Evolutionary conservation across 2,797 vertebrate species (phyloP), one percentile per base, ranked within the genome.

Genomic region (Oophaga sylvatica): DNA sequence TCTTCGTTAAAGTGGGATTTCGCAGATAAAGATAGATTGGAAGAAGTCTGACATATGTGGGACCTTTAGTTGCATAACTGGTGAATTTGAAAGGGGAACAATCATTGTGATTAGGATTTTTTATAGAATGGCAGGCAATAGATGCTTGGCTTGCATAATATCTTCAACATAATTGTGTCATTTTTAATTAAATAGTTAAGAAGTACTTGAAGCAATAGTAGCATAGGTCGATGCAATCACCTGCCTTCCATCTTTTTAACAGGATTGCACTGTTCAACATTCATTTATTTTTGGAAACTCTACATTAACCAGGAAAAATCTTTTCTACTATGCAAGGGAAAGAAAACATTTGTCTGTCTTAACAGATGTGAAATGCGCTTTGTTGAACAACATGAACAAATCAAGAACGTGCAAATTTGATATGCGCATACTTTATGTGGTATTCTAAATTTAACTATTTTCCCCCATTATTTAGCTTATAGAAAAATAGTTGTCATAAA

Each of bases 381-480:
- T 20, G 82, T 77, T 17, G 83, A 79, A 65, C 77, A 92, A 90
- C 90, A 91, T 91, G 84, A 81, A 90, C 82, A 91, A 82, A 91
- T 88, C 89, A 89, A 13, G 67, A 90, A 56, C 35, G 29, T 86
- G 92, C 92, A 63, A 59, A 81, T 91, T 91, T 92, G 82, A 80
- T 90, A 87, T 92, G 63, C n/a, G 4, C 16, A 87, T 81, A 84
- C 11, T 63, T 60, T 88, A 92, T 87, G 88, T 89, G 59, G 87
- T 93, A 84, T 91, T 91, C 92, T 93, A 87, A 90, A 57, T 83
- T 73, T 67, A 90, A 83, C 80, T 89, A 77, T 92, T 92, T 92
- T 90, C 90, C 91, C 89, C 80, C 90, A 16, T 26, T 91, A 83
- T 87, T 83, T 75, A 70, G 73, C 35, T 16, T 87, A 91, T 89